Evolutionary conservation across 1,140 invertebrate genomes (phyloP), one percentile per base, ranked within the genome.

Genomic region (Sitophilus oryzae): DNA sequence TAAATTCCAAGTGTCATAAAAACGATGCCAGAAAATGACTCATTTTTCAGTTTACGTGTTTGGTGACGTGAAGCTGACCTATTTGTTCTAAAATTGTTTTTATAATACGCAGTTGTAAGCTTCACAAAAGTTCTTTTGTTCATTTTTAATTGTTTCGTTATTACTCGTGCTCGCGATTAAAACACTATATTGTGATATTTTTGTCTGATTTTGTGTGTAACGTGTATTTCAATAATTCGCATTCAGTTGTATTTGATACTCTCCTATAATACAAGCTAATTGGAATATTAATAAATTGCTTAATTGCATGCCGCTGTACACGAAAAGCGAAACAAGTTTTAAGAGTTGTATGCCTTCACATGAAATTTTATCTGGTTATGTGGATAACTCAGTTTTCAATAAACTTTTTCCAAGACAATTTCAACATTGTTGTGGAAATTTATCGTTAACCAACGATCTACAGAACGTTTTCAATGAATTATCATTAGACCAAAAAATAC

Each of bases 401-500:
- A 54, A 48, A 55, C 20, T 15, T 11, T 40, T 44, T 37, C 20
- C 20, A 14, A 36, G 15, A 25, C 18, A 50, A 34, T 59, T 59
- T 52, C 52, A 59, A 53, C 36, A 56, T 9, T 40, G 48, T 47
- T 30, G 55, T 50, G 18, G 58, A 49, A 51, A 43, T 25, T 52
- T 58, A 50, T 58, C 52, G 53, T 30, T 59, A 61, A 54, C 20
- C 42, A 41, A 15, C 10, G 20, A 18, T 25, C 30, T 42, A 21
- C 21, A 38, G 19, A 20, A 23, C 25, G 18, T 20, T 18, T 41
- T 23, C 34, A 20, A 25, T 38, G 41, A 58, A 3, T n/a, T 37
- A 36, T 20, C 44, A 10, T 37, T 22, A 15, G 46, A 46, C 43
- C 34, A 52, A 23, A 66, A 67, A 44, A 75, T 77, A 36, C 70